phyloP scores from a whole-genome alignment of 2,888 invertebrate genomes.

The Rhaphigaster nebulosa region DNA sequence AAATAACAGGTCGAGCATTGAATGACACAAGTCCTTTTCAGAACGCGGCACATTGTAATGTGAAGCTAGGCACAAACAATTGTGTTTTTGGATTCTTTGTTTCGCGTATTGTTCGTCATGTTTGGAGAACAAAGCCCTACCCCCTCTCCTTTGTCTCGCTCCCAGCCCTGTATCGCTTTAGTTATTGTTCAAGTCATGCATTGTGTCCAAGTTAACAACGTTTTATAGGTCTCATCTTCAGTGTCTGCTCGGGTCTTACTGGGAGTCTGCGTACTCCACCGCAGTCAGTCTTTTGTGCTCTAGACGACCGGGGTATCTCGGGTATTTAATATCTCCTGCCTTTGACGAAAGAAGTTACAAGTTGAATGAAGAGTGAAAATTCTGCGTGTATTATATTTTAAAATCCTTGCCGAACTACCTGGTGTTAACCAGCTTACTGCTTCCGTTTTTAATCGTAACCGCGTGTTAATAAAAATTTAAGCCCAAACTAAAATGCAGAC shows the following conservation, averaged over 20 bases:
- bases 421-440: too few relatives aligned
- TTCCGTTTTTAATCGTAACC: too few relatives aligned
- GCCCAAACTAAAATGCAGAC: too few relatives aligned
- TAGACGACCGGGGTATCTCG: neutral
- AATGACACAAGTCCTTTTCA: slow-evolving; percentile 65
- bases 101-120: slow-evolving; percentile 66
- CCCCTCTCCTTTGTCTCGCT: slow-evolving; percentile 61
- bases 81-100: slow-evolving; percentile 66
- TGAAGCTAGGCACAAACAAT: slow-evolving; percentile 66
- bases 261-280: neutral
- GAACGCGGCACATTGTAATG: slow-evolving; percentile 65
- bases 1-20: slow-evolving; percentile 64
- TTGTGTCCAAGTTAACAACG: slow-evolving; percentile 66
- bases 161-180: slow-evolving; percentile 65
- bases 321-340: neutral
- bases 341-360: neutral
- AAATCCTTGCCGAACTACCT: too few relatives aligned
- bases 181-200: slow-evolving; percentile 66
- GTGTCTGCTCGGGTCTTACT: slow-evolving; percentile 17
- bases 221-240: slow-evolving; percentile 65
- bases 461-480: too few relatives aligned
- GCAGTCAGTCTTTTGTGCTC: neutral
- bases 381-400: neutral
- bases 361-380: neutral
- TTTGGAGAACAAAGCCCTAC: slow-evolving; percentile 65